Percentiles rank a stretch among this genome's conserved stretches.
Evolutionary conservation across 1,140 invertebrate species (phyloP).

Genomic region (Neodiprion fabricii): DNA sequence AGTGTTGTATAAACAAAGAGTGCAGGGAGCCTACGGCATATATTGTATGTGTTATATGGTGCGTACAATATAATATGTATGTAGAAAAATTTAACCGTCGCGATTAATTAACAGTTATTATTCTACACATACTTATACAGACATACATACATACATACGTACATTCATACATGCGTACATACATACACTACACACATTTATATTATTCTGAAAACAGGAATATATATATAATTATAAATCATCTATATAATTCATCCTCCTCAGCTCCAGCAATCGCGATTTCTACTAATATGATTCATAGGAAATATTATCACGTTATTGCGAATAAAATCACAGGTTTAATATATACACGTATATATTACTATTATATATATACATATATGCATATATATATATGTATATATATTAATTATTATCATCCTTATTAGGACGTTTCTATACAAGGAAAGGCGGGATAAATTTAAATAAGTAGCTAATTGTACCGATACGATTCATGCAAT

Average conservation of each 20-base stretch:
- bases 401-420: too few relatives aligned
- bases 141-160: conserved; percentile 25
- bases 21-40: not conserved
- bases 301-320: not conserved
- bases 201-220: too few relatives aligned
- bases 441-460: too few relatives aligned
- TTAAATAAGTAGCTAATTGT: too few relatives aligned
- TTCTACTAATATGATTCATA: not conserved
- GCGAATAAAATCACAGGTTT: too few relatives aligned
- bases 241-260: not conserved
- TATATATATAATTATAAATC: not conserved
- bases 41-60: too few relatives aligned
- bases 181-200: conserved; percentile 24
- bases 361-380: too few relatives aligned
- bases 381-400: too few relatives aligned
- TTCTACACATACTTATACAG: conserved; percentile 3
- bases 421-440: too few relatives aligned
- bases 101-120: conserved; percentile 9
- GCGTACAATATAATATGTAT: conserved; percentile 9
- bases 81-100: conserved; percentile 17
- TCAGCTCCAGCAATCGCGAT: too few relatives aligned
- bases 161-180: conserved; percentile 33
- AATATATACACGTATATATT: too few relatives aligned
- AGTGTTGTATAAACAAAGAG: conserved; percentile 1
- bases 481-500: too few relatives aligned